Evolutionary conservation across 2,113 vertebrate species (phyloP).

Genomic region (Zosterops borbonicus): DNA sequence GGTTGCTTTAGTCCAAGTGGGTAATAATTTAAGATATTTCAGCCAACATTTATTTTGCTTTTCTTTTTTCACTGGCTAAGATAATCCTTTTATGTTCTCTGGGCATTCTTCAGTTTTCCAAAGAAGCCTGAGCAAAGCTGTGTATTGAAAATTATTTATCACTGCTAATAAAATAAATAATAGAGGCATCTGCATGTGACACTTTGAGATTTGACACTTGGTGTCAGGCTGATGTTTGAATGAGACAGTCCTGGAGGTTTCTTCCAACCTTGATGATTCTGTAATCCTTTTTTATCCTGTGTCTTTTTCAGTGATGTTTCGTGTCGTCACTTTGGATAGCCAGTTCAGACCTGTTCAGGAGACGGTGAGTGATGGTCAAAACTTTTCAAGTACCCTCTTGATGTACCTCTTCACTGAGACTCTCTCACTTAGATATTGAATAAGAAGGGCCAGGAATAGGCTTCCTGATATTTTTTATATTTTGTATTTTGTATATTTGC

Average conservation of each 20-base stretch:
- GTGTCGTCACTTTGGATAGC: slow-evolving; percentile 46
- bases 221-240: background rate
- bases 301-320: slow-evolving; percentile 53
- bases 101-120: background rate
- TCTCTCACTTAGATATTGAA: background rate
- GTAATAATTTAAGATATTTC: background rate
- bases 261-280: background rate
- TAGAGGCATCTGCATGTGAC: no score
- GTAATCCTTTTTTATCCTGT: background rate
- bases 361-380: background rate
- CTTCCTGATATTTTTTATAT: background rate
- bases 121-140: background rate
- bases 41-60: background rate
- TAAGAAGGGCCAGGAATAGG: background rate
- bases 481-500: background rate
- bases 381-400: background rate
- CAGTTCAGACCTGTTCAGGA: slow-evolving; percentile 44
- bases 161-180: background rate
- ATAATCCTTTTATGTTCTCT: background rate
- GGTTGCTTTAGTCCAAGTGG: background rate
- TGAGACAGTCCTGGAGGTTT: background rate
- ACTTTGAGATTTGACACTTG: background rate
- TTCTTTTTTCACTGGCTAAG: background rate
- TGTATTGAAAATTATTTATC: background rate
- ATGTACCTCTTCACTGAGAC: background rate